A percentile compares a stretch with the other conserved stretches of the same genome.
These are phyloP conservation scores for Electrophaes corylata DNA, from an alignment of 2,888 invertebrate species.

Conservation along the genomic window DNA sequence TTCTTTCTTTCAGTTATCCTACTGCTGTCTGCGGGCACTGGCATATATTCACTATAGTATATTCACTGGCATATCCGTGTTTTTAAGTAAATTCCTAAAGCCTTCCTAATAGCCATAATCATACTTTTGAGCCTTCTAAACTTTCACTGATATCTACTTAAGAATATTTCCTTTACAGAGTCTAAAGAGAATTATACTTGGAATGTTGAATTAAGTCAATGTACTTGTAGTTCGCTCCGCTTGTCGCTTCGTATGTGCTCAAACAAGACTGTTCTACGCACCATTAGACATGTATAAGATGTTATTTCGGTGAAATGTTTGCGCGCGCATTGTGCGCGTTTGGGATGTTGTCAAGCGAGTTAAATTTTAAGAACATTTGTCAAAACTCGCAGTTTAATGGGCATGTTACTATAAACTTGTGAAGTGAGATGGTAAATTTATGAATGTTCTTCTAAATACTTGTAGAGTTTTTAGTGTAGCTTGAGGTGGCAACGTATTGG, in stretches of 20 bases:
- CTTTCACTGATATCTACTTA: too few relatives aligned
- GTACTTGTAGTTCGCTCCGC: background rate
- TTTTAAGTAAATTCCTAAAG: too few relatives aligned
- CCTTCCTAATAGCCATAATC: too few relatives aligned
- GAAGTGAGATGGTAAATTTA: constrained; percentile 27
- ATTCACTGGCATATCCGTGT: too few relatives aligned
- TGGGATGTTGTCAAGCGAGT: constrained; percentile 46
- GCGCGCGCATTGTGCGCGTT: constrained; percentile 36
- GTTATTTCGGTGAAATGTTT: constrained; percentile 52
- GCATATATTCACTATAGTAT: too few relatives aligned
- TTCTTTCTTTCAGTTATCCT: too few relatives aligned
- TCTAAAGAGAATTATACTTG: too few relatives aligned
- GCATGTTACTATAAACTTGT: constrained; percentile 36
- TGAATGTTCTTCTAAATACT: constrained; percentile 10
- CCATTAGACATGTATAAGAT: constrained; percentile 57
- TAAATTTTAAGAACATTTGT: constrained; percentile 42
- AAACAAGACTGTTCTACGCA: constrained; percentile 43
- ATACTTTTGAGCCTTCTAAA: too few relatives aligned
- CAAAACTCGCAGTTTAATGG: constrained; percentile 38
- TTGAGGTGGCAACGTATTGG: too few relatives aligned
- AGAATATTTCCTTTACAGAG: too few relatives aligned
- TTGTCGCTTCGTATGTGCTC: constrained; percentile 8
- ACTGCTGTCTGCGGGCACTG: too few relatives aligned
- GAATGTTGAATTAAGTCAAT: background rate
- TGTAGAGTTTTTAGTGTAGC: background rate